Conservation (phyloP, 1,140 invertebrate genomes). For the Antheraea pernyi region DNA sequence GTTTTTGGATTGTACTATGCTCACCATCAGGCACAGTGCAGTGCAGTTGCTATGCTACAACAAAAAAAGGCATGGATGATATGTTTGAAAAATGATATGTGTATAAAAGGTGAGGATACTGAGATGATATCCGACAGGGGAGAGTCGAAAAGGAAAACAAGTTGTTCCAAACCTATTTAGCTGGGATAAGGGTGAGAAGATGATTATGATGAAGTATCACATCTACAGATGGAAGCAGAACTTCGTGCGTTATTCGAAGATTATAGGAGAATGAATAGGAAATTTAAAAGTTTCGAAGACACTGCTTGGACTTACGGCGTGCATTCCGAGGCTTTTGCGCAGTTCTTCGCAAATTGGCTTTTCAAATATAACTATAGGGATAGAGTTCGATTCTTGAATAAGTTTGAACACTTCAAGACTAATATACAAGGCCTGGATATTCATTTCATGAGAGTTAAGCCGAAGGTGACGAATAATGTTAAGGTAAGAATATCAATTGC, state of each 20-base stretch:
- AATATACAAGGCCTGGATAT: slow-evolving; percentile 85
- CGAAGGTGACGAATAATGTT: slow-evolving; percentile 70
- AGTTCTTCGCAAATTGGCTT: slow-evolving; percentile 85
- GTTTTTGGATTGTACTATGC: too few relatives aligned
- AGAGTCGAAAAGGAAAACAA: too few relatives aligned
- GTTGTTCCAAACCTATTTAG: too few relatives aligned
- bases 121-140: too few relatives aligned
- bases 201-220: not conserved
- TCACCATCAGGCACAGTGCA: too few relatives aligned
- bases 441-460: slow-evolving; percentile 84
- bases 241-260: slow-evolving; percentile 47
- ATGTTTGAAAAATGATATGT: too few relatives aligned
- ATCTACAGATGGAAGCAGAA: slow-evolving; percentile 55
- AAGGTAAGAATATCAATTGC: slow-evolving; percentile 43
- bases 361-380: slow-evolving; percentile 86
- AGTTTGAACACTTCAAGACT: slow-evolving; percentile 86
- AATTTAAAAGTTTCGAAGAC: slow-evolving; percentile 74
- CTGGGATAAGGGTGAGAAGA: too few relatives aligned
- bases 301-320: slow-evolving; percentile 82
- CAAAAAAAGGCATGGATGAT: too few relatives aligned
- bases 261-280: slow-evolving; percentile 33
- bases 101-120: too few relatives aligned
- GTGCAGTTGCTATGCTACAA: too few relatives aligned
- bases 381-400: slow-evolving; percentile 84
- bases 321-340: slow-evolving; percentile 81